Percentiles rank a stretch among this genome's conserved stretches.
These are phyloP conservation scores for Misgurnus anguillicaudatus DNA, from an alignment of 2,113 vertebrate species.

Conservation along the genomic window DNA sequence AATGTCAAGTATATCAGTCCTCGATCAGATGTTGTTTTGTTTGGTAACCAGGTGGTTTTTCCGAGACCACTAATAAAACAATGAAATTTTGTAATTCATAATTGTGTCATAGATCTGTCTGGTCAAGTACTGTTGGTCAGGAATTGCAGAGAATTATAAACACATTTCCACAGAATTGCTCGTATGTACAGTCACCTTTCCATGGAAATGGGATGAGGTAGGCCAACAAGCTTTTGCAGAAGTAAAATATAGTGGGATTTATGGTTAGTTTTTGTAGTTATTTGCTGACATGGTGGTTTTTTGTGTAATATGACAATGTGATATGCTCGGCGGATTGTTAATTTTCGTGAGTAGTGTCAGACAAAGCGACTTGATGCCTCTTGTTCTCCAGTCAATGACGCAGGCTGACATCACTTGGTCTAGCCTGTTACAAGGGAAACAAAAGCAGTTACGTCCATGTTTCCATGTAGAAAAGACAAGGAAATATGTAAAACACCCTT, in stretches of 20 bases:
- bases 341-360: no score
- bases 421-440: background rate
- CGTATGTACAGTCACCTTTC: background rate
- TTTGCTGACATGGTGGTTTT: background rate
- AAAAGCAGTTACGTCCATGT: background rate
- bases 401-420: conserved; percentile 25
- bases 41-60: background rate
- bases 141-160: background rate
- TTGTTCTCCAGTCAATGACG: conserved; percentile 15
- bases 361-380: no score
- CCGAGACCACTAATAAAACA: background rate
- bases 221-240: background rate
- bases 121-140: background rate
- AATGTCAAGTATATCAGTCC: background rate
- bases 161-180: conserved; percentile 6
- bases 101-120: background rate
- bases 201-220: background rate
- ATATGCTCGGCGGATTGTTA: background rate
- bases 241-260: background rate
- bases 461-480: background rate
- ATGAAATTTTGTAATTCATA: background rate
- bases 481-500: background rate
- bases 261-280: background rate
- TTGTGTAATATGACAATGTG: background rate
- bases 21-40: background rate